A percentile compares a stretch with the other conserved stretches of the same genome.
Evolutionary conservation across 2,797 vertebrate genomes (phyloP).

Genomic region (Rhynchonycteris naso): DNA sequence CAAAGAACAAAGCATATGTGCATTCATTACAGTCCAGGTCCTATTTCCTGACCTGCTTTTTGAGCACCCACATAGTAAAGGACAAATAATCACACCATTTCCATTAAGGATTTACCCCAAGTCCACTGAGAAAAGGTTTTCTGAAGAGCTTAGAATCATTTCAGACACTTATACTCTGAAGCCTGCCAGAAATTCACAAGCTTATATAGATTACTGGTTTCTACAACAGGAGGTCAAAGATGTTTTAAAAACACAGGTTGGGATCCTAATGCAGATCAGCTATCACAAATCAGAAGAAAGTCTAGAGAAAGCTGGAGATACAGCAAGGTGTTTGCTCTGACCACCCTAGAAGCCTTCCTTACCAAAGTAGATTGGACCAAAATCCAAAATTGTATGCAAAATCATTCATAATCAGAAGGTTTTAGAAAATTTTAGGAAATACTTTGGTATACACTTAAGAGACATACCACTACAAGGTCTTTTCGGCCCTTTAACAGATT

Average conservation of each 20-base stretch:
- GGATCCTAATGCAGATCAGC: not conserved
- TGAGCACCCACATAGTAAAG: not conserved
- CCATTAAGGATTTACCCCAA: not conserved
- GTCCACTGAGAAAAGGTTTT: not conserved
- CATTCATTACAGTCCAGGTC: not conserved
- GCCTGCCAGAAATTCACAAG: not conserved
- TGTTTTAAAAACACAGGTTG: not conserved
- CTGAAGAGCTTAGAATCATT: constrained; percentile 16
- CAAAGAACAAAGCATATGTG: constrained; percentile 15
- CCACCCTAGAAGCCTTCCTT: not conserved
- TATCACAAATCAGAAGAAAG: not conserved
- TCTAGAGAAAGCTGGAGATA: not conserved
- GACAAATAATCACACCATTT: not conserved
- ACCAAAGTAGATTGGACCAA: not conserved
- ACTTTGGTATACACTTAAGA: not conserved
- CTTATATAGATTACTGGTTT: not conserved
- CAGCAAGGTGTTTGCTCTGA: not conserved
- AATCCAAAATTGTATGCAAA: constrained; percentile 21
- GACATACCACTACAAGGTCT: not conserved
- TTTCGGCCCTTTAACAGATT: not conserved
- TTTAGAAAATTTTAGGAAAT: not conserved
- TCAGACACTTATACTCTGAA: not conserved
- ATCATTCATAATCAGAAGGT: constrained; percentile 15
- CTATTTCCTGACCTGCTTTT: not conserved
- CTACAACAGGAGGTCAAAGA: not conserved